Evolutionary conservation across 2,888 invertebrate species (phyloP), one percentile per base, ranked within the genome.

Genomic region (Thelaira solivaga): DNA sequence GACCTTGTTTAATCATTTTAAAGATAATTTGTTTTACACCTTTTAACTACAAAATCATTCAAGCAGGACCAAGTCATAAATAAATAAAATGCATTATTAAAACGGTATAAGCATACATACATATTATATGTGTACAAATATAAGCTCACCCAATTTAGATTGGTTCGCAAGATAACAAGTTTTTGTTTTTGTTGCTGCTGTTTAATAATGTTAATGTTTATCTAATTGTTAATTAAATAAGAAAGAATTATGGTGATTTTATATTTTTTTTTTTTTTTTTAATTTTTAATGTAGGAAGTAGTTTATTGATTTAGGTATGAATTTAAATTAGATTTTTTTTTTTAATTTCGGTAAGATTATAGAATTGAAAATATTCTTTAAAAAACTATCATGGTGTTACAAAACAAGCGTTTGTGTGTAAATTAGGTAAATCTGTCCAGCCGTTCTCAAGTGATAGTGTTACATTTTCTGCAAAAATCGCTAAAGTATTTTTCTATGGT

Each of bases 1-100:
- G 72, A 77, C 76, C 76, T 77, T 77, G 76, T 62, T 72, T 8
- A 55, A 62, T 72, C 26, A 26, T 68, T 62, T 57, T 49, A 57
- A 72, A 64, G 22, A 47, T 64, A 64, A 59, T 59, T 67, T 51
- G 34, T 43, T 73, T 67, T 51, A 59, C 65, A 65, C 57, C 73
- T 65, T 73, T 68, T 65, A 51, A 76, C 57, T 34, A 53, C 34
- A 61, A 76, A 71, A 29, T 61, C 77, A 77, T 47, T 73, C 61
- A 77, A 77, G 77, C 77, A 77, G 77, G 73, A 73, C 77, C 16
- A 77, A 43, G 13, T 49, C 16, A 11, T 26, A 47, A 68, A 26
- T 26, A 47, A 68, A 26, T 1, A 47, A 67, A 74, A 34, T 41
- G 34, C 65, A 49, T 34, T 16, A 18, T 49, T 59, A 67, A 31